These are phyloP conservation scores for Tenthredo distinguenda DNA, from an alignment of 2,888 invertebrate genomes.

Conservation along the genomic window DNA sequence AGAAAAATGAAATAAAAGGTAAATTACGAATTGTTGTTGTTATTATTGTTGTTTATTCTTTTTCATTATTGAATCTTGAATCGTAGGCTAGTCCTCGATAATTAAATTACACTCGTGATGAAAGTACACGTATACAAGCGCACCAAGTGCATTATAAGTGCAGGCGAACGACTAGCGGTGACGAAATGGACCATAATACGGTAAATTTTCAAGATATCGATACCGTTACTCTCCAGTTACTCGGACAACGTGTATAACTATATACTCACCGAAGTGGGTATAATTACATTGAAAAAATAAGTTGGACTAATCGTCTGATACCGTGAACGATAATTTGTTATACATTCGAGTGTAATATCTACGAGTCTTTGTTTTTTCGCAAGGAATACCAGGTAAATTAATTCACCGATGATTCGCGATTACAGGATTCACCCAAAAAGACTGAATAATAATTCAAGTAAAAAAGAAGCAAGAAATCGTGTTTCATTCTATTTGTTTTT, in stretches of 20 bases:
- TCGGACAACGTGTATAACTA: not conserved
- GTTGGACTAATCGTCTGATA: not conserved
- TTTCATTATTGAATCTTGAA: not conserved
- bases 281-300: not conserved
- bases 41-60: not conserved
- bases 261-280: not conserved
- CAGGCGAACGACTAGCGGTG: not conserved
- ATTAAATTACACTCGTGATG: not conserved
- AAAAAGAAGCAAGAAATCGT: not conserved
- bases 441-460: too few species aligned
- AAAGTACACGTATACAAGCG: not conserved
- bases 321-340: not conserved
- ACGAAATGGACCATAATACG: conserved; percentile 29
- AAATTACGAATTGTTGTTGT: not conserved
- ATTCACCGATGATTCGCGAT: too few species aligned
- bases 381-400: too few species aligned
- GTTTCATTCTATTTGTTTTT: not conserved
- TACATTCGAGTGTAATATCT: not conserved
- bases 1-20: not conserved
- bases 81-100: not conserved
- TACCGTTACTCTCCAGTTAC: conserved; percentile 20
- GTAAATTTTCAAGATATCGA: conserved; percentile 27
- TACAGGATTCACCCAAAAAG: too few species aligned
- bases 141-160: not conserved
- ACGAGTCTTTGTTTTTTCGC: too few species aligned